Evolutionary conservation across 2,113 vertebrate species (phyloP), one percentile per base, ranked within the genome.

Genomic region (Trinectes maculatus): DNA sequence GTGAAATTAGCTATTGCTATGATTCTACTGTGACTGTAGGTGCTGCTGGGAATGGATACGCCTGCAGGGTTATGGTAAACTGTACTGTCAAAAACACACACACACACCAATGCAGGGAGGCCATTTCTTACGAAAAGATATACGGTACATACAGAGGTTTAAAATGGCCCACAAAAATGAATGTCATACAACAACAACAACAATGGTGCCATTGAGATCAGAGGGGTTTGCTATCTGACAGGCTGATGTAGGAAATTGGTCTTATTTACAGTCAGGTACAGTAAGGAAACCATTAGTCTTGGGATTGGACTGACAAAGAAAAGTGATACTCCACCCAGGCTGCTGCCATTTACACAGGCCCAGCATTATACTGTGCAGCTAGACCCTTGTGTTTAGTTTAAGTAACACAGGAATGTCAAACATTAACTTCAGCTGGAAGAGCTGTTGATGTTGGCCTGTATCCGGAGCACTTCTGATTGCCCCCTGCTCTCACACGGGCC

Each of bases 401-500:
- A 90, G 89, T 85, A 87, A 91, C 80, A 72, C 72, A 82, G 82
- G 89, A 91, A 87, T 87, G 89, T 91, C 89, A 91, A 90, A 90
- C 89, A 89, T 87, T 84, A 87, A 85, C 68, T 77, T 63, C 84
- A 62, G 81, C 81, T 78, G 79, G 88, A 75, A 89, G 83, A 87
- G 89, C 82, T 91, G 89, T 91, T 92, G 88, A 88, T 87, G 83
- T 89, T 91, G 90, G 88, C 88, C 65, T 71, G 80, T 74, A 87
- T 89, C 87, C 80, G 81, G 84, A 88, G 78, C 83, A 89, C 85
- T 90, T 90, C 77, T 89, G 89, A 89, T 88, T 83, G 82, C 82
- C 74, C 80, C 74, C 73, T 56, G 73, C 81, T 75, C 74, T 80
- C 71, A 82, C 53, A 78, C 71, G 56, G 83, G 79, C 85, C 85